These are phyloP conservation scores for Brachyhypopomus gauderio DNA, from an alignment of 2,113 vertebrate species.

Conservation along the genomic window DNA sequence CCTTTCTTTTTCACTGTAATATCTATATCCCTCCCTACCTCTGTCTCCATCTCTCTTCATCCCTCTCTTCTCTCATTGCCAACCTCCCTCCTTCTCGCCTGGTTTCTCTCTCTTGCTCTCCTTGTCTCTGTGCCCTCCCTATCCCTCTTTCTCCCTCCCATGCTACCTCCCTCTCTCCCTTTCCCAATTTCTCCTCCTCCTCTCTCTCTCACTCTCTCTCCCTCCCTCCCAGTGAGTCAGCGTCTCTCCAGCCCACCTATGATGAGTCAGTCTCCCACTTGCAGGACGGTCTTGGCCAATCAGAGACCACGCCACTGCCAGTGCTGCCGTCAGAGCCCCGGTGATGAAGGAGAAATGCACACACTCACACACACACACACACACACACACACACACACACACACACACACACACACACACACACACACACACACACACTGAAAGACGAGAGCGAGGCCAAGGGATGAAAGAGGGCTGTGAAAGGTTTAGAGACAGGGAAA, in stretches of 20 bases:
- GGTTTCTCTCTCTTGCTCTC: constrained; percentile 22
- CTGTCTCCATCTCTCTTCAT: not conserved
- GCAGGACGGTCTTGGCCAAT: constrained; percentile 46
- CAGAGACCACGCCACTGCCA: constrained; percentile 36
- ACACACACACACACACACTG: not conserved
- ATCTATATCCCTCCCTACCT: not conserved
- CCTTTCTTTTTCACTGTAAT: too few species aligned
- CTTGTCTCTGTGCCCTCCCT: not conserved
- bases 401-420: too few species aligned
- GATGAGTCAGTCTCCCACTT: constrained; percentile 61
- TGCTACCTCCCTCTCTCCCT: not conserved
- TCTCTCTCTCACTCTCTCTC: constrained; percentile 6
- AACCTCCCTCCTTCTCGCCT: not conserved
- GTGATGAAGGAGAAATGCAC: constrained; percentile 41
- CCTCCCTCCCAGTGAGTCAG: constrained; percentile 50
- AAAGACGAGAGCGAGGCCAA: not conserved
- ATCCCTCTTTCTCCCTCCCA: not conserved
- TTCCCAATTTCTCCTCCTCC: not conserved
- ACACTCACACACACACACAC: constrained; percentile 14
- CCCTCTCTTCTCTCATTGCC: not conserved
- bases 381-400: too few species aligned
- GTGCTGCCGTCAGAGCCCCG: constrained; percentile 50
- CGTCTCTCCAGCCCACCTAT: constrained; percentile 54
- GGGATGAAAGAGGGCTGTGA: constrained; percentile 10
- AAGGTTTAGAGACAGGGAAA: not conserved